Conservation (phyloP, 2,888 invertebrate genomes). For the Plebejus melissa region DNA sequence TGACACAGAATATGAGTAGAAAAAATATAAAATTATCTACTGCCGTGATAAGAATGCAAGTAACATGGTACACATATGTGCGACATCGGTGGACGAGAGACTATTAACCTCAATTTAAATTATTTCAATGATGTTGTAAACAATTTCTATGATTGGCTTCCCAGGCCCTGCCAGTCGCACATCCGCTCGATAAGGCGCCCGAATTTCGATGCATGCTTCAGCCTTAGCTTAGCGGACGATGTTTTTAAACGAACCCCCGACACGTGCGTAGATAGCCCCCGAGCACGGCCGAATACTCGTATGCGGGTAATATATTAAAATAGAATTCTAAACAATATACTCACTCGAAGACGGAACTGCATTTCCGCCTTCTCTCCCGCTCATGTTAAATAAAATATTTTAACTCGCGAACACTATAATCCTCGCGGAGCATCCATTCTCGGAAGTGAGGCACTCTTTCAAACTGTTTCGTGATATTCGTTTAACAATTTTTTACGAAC, state of each 20-base stretch:
- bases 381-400: conserved; percentile 69
- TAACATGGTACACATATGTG: conserved; percentile 74
- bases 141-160: conserved; percentile 66
- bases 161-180: conserved; percentile 57
- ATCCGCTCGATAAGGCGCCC: conserved; percentile 67
- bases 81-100: conserved; percentile 68
- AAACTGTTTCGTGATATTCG: conserved; percentile 39
- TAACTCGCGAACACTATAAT: conserved; percentile 70
- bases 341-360: conserved; percentile 77
- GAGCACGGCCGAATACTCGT: conserved; percentile 36
- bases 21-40: conserved; percentile 15
- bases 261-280: conserved; percentile 41
- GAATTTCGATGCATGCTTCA: conserved; percentile 51
- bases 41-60: conserved; percentile 24
- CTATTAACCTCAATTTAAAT: conserved; percentile 76
- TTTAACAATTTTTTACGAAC: conserved; percentile 36
- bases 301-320: conserved; percentile 40
- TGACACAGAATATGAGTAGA: not conserved
- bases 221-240: conserved; percentile 46
- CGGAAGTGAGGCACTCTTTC: conserved; percentile 58
- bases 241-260: conserved; percentile 42
- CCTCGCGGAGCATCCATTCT: conserved; percentile 67
- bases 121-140: conserved; percentile 68
- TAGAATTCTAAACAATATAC: conserved; percentile 51
- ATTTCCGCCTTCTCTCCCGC: conserved; percentile 76